Evolutionary conservation across 2,888 invertebrate genomes (phyloP).

Genomic region (Teinopalpus imperialis): DNA sequence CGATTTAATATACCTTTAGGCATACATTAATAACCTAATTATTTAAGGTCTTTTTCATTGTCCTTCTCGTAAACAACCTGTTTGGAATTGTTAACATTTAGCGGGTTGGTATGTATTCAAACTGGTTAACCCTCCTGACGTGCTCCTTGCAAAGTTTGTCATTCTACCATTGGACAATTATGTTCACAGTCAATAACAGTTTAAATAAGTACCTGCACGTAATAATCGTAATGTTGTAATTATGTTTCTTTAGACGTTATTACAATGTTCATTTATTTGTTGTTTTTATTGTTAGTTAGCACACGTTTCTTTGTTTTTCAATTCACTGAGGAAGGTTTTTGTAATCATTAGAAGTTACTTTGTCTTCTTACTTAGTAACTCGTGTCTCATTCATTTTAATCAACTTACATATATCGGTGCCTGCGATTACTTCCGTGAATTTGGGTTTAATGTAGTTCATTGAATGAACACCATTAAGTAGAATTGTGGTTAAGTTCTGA

Average conservation of each 20-base stretch:
- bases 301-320: constrained; percentile 11
- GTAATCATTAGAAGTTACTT: not conserved
- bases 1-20: too few relatives aligned
- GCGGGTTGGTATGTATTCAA: too few relatives aligned
- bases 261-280: not conserved
- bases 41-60: constrained; percentile 12
- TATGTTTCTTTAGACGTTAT: not conserved
- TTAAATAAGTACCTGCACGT: not conserved
- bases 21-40: too few relatives aligned
- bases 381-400: too few relatives aligned
- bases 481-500: too few relatives aligned
- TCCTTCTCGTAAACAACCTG: not conserved
- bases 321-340: not conserved
- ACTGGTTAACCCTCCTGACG: not conserved
- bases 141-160: not conserved
- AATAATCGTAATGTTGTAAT: constrained; percentile 2
- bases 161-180: not conserved
- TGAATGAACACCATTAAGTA: too few relatives aligned
- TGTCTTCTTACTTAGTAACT: not conserved
- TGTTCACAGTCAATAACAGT: not conserved
- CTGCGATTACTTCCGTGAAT: too few relatives aligned
- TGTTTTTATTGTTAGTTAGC: constrained; percentile 6
- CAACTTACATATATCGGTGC: too few relatives aligned
- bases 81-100: constrained; percentile 9
- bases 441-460: too few relatives aligned